phyloP scores from a whole-genome alignment of 2,888 invertebrate genomes.

The Danaus chrysippus region DNA sequence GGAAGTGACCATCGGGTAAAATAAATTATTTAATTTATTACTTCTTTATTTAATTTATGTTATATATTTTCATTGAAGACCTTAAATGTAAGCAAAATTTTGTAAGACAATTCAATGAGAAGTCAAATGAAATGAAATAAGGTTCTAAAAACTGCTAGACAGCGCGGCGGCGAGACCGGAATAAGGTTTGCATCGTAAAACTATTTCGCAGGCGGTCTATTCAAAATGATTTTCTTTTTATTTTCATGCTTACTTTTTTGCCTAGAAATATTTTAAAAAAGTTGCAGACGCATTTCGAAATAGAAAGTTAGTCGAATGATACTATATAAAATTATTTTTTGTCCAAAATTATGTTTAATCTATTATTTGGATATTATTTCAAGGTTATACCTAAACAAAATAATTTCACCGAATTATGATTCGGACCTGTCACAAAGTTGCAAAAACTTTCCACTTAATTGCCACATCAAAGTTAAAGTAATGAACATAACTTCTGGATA shows the following conservation, averaged over 20 bases:
- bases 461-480: background rate
- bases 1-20: slow-evolving; percentile 40
- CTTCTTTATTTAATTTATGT: too few relatives aligned
- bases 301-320: too few relatives aligned
- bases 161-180: slow-evolving; percentile 43
- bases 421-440: background rate
- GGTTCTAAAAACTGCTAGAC: slow-evolving; percentile 11
- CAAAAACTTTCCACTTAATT: background rate
- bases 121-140: background rate
- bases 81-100: too few relatives aligned
- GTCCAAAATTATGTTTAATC: too few relatives aligned
- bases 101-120: too few relatives aligned
- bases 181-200: slow-evolving; percentile 33
- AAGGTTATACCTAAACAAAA: background rate
- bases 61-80: too few relatives aligned
- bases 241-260: background rate
- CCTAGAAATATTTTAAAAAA: too few relatives aligned
- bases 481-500: slow-evolving; percentile 37
- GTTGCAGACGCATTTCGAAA: too few relatives aligned
- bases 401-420: background rate
- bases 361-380: too few relatives aligned
- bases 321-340: too few relatives aligned
- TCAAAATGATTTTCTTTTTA: background rate
- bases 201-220: slow-evolving; percentile 12
- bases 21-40: slow-evolving; percentile 5